A percentile compares a stretch with the other conserved stretches of the same genome.
phyloP scores from a whole-genome alignment of 2,888 invertebrate genomes.

The Spodoptera picta region DNA sequence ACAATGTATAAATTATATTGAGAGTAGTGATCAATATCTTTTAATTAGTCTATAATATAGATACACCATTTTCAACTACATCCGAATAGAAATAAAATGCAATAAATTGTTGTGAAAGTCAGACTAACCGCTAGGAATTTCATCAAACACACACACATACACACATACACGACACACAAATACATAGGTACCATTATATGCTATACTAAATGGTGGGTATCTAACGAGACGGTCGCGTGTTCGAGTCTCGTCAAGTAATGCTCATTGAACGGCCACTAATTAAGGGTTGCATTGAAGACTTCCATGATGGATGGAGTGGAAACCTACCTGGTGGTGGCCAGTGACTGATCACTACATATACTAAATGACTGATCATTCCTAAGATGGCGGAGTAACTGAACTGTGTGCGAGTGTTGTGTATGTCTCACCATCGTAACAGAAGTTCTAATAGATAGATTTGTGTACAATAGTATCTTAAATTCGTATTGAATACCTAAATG shows the following conservation, averaged over 20 bases:
- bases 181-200: slow-evolving; percentile 3
- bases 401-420: not conserved
- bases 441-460: not conserved
- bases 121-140: slow-evolving; percentile 26
- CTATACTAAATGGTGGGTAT: slow-evolving; percentile 2
- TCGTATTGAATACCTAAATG: too few species aligned
- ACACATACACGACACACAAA: not conserved
- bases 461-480: not conserved
- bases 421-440: too few species aligned
- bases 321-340: not conserved
- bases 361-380: slow-evolving; percentile 20
- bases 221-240: slow-evolving; percentile 41
- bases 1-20: too few species aligned
- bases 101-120: slow-evolving; percentile 46
- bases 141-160: slow-evolving; percentile 9
- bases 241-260: slow-evolving; percentile 6
- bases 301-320: slow-evolving; percentile 2
- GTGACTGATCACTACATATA: slow-evolving; percentile 16
- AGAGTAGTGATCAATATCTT: too few species aligned
- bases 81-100: not conserved
- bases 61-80: too few species aligned
- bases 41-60: too few species aligned
- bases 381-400: slow-evolving; percentile 7
- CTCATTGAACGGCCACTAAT: slow-evolving; percentile 22
- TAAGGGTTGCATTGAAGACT: slow-evolving; percentile 33